Evolutionary conservation across 2,113 vertebrate genomes (phyloP), one percentile per base, ranked within the genome.

Genomic region (Embiotoca jacksoni): DNA sequence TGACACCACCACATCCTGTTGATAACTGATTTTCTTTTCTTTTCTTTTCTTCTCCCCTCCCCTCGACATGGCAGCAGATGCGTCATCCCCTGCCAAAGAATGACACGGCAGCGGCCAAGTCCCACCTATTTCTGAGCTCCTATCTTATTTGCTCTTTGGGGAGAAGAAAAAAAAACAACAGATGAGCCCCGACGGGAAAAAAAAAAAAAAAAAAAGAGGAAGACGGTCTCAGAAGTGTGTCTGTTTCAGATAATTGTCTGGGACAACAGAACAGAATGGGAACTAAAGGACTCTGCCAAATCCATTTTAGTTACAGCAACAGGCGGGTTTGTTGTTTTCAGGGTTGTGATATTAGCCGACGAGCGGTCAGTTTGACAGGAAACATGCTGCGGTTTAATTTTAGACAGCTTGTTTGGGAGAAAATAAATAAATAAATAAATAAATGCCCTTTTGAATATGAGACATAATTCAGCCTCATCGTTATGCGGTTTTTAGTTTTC

Each of bases 1-100:
- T 92, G 83, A 89, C 92, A 86, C 84, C 80, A 77, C 90, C 92
- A 90, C 92, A 91, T 94, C 93, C 94, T 94, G 92, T 94, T 92
- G 86, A 92, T 83, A 84, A 86, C 81, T 53, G 67, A 30, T 72
- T 72, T 74, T 72, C 31, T 64, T 47, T 39, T 10, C 32, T 14
- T 23, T 1, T 47, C 8, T 30, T 41, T 31, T 23, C 8, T 30
- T 16, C 23, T 67, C 50, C 39, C 70, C 72, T 62, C 72, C 61
- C 35, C 52, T 65, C 16, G 55, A 85, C 70, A 73, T 80, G 72
- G 78, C 84, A 77, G 83, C 77, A 84, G 81, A 82, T 81, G 82
- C 71, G 64, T 82, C 85, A 78, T 72, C 61, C n/a, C 32, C 63
- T 76, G 70, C 55, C 16, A 64, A 61, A 64, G 70, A 79, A 65